Evolutionary conservation across 2,888 invertebrate genomes (phyloP), one percentile per base, ranked within the genome.

Genomic region (Tinea pellionella): DNA sequence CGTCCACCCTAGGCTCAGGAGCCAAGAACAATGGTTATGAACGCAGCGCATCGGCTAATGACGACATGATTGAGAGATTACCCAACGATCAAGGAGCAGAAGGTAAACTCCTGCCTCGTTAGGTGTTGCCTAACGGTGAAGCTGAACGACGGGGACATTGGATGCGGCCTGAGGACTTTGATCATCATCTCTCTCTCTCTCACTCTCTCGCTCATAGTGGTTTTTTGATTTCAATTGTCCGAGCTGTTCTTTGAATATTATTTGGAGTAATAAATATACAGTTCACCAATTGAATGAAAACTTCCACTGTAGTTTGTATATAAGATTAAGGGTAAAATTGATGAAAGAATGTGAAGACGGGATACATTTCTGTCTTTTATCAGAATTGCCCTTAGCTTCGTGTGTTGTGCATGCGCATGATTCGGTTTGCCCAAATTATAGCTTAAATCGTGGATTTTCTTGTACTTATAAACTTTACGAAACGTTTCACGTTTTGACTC

Each of bases 21-120:
- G 73, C 78, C 66, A 80, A 90, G 84, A 81, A 89, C 80, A 77
- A 90, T 74, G 79, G 89, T 76, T 78, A 88, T 64, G 88, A 88
- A 69, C 79, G 87, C 67, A 80, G 78, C 69, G 78, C 78, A 58
- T 77, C 84, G 47, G 78, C 72, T 61, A 81, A 79, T 62, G 85
- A 87, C 62, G 87, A 87, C 59, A 79, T 79, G 71, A 75, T 78
- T 64, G 89, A 79, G 76, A 89, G 76, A 76, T 78, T 77, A 73
- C 73, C 80, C 64, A 84, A 79, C 65, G 88, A 88, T 65, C 88
- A 88, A 71, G 88, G 88, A 66, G 88, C 88, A 68, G 88, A 88
- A 86, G 88, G 88, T 88, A 65, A 63, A 19, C 47, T 47, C 47
- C 47, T 47, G 37, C 37, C 11, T 37, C 37, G 37, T 37, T 37